Evolutionary conservation across 1,140 invertebrate genomes (phyloP).

Genomic region (Nilaparvata lugens): DNA sequence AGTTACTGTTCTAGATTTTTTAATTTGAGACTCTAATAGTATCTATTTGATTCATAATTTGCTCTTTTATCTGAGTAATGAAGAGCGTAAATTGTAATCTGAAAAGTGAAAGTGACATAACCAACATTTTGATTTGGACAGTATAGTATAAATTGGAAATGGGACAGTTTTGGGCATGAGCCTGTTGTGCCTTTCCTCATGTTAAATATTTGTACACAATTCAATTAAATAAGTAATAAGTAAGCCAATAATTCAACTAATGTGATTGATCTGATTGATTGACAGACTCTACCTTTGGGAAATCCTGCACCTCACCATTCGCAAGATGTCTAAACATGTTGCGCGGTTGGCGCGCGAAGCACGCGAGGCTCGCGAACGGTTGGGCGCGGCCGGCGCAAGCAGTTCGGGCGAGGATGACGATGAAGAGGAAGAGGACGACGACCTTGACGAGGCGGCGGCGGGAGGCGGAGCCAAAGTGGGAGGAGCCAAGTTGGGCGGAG

Average conservation of each 20-base stretch:
- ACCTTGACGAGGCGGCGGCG: slow-evolving; percentile 43
- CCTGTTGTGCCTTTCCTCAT: too few species aligned
- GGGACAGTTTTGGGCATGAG: too few species aligned
- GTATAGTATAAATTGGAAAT: too few species aligned
- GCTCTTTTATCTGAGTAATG: too few species aligned
- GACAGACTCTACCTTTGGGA: slow-evolving; percentile 91
- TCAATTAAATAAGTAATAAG: too few species aligned
- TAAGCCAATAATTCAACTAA: neutral
- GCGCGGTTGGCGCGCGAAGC: slow-evolving; percentile 77
- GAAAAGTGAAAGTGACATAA: too few species aligned
- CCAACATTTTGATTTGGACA: too few species aligned
- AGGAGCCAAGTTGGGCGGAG: slow-evolving; percentile 43
- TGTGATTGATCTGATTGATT: slow-evolving; percentile 8
- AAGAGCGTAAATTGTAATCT: too few species aligned
- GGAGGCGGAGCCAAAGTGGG: slow-evolving; percentile 37
- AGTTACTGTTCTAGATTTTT: too few species aligned
- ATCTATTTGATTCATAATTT: too few species aligned
- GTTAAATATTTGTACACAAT: too few species aligned
- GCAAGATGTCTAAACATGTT: slow-evolving; percentile 95
- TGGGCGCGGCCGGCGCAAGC: slow-evolving; percentile 68
- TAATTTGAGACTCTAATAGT: too few species aligned
- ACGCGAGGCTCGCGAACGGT: slow-evolving; percentile 73
- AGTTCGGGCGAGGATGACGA: slow-evolving; percentile 58
- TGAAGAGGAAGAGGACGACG: slow-evolving; percentile 47
- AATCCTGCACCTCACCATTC: slow-evolving; percentile 89